phyloP scores from a whole-genome alignment of 2,888 invertebrate species.

The Lydus trimaculatus region DNA sequence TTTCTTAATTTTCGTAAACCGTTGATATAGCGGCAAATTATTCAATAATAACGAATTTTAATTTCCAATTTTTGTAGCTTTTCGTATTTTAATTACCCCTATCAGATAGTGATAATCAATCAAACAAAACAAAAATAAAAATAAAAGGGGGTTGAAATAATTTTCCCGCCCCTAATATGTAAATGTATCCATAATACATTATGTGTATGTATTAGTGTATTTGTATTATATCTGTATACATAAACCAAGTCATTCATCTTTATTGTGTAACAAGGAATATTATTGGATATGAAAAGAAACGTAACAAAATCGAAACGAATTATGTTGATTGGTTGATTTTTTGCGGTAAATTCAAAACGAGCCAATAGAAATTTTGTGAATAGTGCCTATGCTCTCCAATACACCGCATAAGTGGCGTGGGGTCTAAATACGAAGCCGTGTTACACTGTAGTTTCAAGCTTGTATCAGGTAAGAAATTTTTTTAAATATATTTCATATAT shows the following conservation, averaged over 20 bases:
- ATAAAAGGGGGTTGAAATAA: slow-evolving; percentile 2
- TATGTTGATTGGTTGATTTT: slow-evolving; percentile 64
- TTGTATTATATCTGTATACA: slow-evolving; percentile 24
- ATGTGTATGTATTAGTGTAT: background rate
- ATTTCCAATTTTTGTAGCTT: too few species aligned
- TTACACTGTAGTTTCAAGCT: slow-evolving; percentile 65
- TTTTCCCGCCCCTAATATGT: slow-evolving; percentile 22
- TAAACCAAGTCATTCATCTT: slow-evolving; percentile 35
- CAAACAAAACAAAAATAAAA: too few species aligned
- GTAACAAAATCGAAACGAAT: slow-evolving; percentile 62
- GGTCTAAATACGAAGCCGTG: slow-evolving; percentile 69
- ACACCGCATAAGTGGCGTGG: slow-evolving; percentile 71
- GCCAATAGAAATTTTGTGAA: slow-evolving; percentile 60
- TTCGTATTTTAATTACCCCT: too few species aligned
- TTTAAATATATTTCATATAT: slow-evolving; percentile 61
- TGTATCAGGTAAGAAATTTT: slow-evolving; percentile 67
- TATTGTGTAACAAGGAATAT: slow-evolving; percentile 58
- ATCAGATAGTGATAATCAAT: too few species aligned
- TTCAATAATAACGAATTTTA: too few species aligned
- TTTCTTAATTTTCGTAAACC: too few species aligned
- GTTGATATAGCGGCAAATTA: too few species aligned
- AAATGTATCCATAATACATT: background rate
- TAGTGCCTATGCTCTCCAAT: slow-evolving; percentile 61
- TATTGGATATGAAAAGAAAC: slow-evolving; percentile 64
- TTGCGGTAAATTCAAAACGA: slow-evolving; percentile 67